Evolutionary conservation across 2,113 vertebrate species (phyloP).

Genomic region (Grammomys dolichurus): DNA sequence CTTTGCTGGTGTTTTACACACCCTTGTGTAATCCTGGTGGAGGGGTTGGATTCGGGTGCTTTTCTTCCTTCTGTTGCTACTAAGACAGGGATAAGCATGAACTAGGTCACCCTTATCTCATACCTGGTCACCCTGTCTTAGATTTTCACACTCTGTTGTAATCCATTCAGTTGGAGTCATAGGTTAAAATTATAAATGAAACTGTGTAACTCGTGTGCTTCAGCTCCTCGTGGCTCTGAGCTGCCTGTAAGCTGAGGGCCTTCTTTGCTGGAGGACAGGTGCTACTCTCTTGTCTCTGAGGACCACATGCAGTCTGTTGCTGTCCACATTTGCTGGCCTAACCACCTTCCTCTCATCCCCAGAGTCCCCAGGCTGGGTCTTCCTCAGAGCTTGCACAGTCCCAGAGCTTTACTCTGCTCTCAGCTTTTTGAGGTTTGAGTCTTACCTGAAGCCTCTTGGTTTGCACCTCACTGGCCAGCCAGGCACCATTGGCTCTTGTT

Average conservation of each 20-base stretch:
- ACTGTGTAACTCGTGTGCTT: background rate
- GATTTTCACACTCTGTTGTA: background rate
- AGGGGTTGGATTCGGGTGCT: accelerated
- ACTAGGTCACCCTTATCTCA: background rate
- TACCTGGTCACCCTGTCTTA: background rate
- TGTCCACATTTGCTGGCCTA: background rate
- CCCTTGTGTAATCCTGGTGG: background rate
- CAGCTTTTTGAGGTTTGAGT: background rate
- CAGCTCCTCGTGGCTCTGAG: background rate
- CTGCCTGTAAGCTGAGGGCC: background rate
- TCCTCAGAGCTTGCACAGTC: background rate
- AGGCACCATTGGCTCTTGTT: background rate
- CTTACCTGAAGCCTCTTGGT: background rate
- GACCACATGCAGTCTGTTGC: background rate
- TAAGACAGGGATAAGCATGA: accelerated
- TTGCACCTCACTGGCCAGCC: background rate
- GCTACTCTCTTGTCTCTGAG: background rate
- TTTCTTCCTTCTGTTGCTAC: background rate
- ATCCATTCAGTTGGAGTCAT: background rate
- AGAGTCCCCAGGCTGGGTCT: background rate
- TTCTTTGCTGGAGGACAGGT: background rate
- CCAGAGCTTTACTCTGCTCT: background rate
- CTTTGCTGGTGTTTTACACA: background rate
- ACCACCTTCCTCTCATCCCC: background rate
- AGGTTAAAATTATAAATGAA: background rate